Evolutionary conservation across 2,113 vertebrate genomes (phyloP).

Genomic region (Pedetes capensis): DNA sequence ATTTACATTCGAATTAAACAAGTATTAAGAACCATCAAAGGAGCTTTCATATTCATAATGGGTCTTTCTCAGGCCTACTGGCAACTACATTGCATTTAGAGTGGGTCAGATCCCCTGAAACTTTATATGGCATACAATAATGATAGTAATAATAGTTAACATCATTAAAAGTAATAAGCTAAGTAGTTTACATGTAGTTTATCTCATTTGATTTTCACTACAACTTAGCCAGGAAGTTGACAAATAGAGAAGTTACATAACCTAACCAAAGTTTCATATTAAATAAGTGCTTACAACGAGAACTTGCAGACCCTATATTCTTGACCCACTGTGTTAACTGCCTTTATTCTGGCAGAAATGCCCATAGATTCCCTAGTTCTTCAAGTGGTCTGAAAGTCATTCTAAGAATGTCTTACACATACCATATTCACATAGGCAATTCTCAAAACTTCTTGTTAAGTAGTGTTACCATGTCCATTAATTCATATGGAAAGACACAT

Average conservation of each 20-base stretch:
- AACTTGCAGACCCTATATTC: background rate
- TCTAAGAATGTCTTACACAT: background rate
- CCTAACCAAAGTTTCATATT: background rate
- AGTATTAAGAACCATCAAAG: background rate
- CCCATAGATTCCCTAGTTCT: background rate
- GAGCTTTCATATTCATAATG: background rate
- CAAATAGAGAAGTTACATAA: background rate
- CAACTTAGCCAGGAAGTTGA: background rate
- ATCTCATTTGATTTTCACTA: constrained; percentile 15
- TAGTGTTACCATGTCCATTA: background rate
- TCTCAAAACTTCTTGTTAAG: background rate
- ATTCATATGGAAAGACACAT: background rate
- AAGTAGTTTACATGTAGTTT: background rate
- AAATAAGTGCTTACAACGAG: background rate
- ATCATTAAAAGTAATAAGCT: background rate
- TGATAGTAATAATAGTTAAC: background rate
- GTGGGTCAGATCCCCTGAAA: background rate
- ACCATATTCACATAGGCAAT: background rate
- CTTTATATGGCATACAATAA: background rate
- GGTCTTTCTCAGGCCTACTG: background rate
- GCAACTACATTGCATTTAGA: background rate
- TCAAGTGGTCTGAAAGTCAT: background rate
- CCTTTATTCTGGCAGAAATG: background rate
- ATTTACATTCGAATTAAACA: constrained; percentile 57
- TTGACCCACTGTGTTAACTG: background rate